Percentiles rank a stretch among this genome's conserved stretches.
Evolutionary conservation across 2,113 vertebrate genomes (phyloP).

Genomic region (Trogon surrucura): DNA sequence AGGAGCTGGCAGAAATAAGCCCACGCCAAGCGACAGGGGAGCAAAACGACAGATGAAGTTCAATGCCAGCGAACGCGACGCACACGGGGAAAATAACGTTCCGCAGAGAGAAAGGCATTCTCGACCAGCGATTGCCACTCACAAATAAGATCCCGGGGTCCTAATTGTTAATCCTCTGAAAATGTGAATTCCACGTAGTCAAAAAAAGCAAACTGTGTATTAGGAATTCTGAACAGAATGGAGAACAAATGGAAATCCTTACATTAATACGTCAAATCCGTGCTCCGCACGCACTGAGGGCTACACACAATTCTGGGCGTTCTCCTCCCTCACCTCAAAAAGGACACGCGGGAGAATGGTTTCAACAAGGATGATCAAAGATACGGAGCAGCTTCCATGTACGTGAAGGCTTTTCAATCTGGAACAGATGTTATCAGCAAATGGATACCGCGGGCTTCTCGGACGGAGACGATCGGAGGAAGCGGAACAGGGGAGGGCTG

Average conservation of each 20-base stretch:
- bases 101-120: not conserved
- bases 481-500: not conserved
- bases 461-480: not conserved
- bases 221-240: not conserved
- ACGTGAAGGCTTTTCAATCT: not conserved
- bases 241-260: not conserved
- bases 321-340: not conserved
- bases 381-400: fast-evolving
- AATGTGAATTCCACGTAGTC: fast-evolving
- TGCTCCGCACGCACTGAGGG: not conserved
- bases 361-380: not conserved
- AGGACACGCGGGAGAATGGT: fast-evolving
- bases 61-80: fast-evolving
- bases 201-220: not conserved
- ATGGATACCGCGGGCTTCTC: not conserved
- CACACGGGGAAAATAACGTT: fast-evolving
- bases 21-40: not conserved
- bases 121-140: not conserved
- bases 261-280: not conserved
- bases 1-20: not conserved
- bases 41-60: not conserved
- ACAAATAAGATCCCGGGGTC: not conserved
- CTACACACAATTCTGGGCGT: not conserved
- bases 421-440: not conserved
- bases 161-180: not conserved